Base-by-base conservation (phyloP, 1,140 invertebrate genomes). In the Zaprionus gabonicus region DNA sequence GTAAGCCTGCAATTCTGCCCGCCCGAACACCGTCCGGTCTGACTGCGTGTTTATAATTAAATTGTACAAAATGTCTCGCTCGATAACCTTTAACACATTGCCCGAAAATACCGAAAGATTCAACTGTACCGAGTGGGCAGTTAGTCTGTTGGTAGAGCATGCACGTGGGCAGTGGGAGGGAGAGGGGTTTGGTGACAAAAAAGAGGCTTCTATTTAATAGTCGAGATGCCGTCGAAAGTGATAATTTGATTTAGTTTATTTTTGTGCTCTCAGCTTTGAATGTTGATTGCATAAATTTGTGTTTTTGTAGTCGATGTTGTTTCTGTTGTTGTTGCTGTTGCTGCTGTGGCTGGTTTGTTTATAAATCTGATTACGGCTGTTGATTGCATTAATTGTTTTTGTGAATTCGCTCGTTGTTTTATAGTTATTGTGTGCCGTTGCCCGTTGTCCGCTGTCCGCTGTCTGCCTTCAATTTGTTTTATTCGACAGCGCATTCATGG, bases 361-460 rank as follows among this genome's bases (percentile, higher is more conserved):
- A 64, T 66, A 75, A 65, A 74, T 76, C 64, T 64, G 78, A 80
- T 75, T 73, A 51, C 59, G 62, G 36, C 62, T 71, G 58, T 74
- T 81, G 78, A 81, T 81, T 81, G 78, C 78, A 66, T 71, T 81
- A 80, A 81, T 81, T 81, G 78, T 78, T 66, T 77, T 78, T 73
- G 44, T 60, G 41, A 69, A 51, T 44, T 69, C 28, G 46, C 34
- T 60, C 25, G 41, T 69, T 69, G 28, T 69, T 69, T 13, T 25
- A 51, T 51, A 25, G 67, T 46, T 57, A 38, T 67, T 67, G 38
- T 55, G 20, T 31, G 27, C 10, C 15, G 2, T 28, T n/a, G 58
- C 23, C 23, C 31, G 13, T 65, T 51, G 27, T 3, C n/a, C 17
- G 55, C 28, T 38, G 51, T 53, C 13, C 58, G 65, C 13, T 51